Evolutionary conservation across 2,797 vertebrate species (phyloP), one percentile per base, ranked within the genome.

Genomic region (Ispidina picta): DNA sequence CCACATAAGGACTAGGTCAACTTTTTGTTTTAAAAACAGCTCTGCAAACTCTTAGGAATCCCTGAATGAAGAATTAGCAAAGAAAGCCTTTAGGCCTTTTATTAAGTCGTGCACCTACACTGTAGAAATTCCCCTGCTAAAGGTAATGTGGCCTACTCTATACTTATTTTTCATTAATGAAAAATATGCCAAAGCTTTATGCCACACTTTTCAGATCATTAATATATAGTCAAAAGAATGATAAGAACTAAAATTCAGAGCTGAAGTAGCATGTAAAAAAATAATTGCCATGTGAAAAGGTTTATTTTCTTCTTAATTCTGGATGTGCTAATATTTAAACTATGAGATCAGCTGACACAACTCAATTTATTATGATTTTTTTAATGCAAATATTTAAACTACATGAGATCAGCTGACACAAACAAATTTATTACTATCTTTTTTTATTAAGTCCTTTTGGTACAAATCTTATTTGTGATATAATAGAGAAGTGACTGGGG

Each of bases 321-420:
- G 9, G 15, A 46, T 81, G 9, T 88, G 43, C 71, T 93, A 60
- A 68, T 91, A 71, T 79, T 93, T 94, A 71, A 89, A 63, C 51
- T 49, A 22, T 35, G 26, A 80, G 29, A 18, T 92, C 48, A 85
- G 49, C 48, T 78, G 69, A 49, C 25, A 10, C 26, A 70, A 43
- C 25, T 35, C 55, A 69, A 70, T 86, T 73, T 86, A 37, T 48
- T 54, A 22, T 85, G 21, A 4, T 3, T 85, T 84, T 82, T 82
- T 39, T 39, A 3, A 39, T 39, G 37, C 37, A 39, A 39, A 39
- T 39, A 39, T 39, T 39, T 39, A 39, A 39, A 39, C 37, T 6
- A 39, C 22, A 25, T 35, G 26, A 79, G 28, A 22, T 92, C 52
- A 84, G 51, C 49, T 77, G 73, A 51, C 28, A 9, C 29, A 68